A percentile compares a stretch with the other conserved stretches of the same genome.
phyloP scores from a whole-genome alignment of 2,888 invertebrate genomes.

The Drosophila lutescens region DNA sequence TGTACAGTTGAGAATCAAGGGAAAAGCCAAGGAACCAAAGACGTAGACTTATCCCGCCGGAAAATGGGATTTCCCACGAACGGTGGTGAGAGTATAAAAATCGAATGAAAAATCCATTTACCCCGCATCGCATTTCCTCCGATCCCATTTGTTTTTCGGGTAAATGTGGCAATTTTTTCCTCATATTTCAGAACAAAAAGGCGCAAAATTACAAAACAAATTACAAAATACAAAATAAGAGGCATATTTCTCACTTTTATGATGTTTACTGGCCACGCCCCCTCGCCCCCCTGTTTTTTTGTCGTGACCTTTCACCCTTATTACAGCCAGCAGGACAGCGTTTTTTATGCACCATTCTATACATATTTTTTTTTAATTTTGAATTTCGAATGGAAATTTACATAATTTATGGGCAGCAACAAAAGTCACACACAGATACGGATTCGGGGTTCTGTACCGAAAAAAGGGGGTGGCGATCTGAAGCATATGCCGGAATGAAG shows the following conservation, averaged over 20 bases:
- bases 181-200: slow-evolving; percentile 72
- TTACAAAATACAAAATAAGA: slow-evolving; percentile 73
- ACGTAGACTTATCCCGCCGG: slow-evolving; percentile 37
- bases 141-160: slow-evolving; percentile 9
- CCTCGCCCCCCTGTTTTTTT: slow-evolving; percentile 48
- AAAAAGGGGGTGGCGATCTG: slow-evolving; percentile 12
- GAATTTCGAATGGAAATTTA: slow-evolving; percentile 66
- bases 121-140: slow-evolving; percentile 23
- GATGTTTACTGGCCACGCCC: slow-evolving; percentile 73
- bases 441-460: background rate
- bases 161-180: slow-evolving; percentile 73
- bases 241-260: slow-evolving; percentile 77
- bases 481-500: slow-evolving; percentile 22
- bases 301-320: slow-evolving; percentile 75
- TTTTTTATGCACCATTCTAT: slow-evolving; percentile 30
- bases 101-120: slow-evolving; percentile 71
- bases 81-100: slow-evolving; percentile 30
- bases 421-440: slow-evolving; percentile 74
- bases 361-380: slow-evolving; percentile 36
- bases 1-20: slow-evolving; percentile 29
- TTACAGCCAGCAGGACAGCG: slow-evolving; percentile 57
- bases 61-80: slow-evolving; percentile 30
- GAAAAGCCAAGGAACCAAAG: slow-evolving; percentile 35
- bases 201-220: slow-evolving; percentile 67
- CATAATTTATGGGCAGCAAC: slow-evolving; percentile 76